A percentile compares a stretch with the other conserved stretches of the same genome.
Evolutionary conservation across 1,140 invertebrate species (phyloP).

Genomic region (Orussus abietinus): DNA sequence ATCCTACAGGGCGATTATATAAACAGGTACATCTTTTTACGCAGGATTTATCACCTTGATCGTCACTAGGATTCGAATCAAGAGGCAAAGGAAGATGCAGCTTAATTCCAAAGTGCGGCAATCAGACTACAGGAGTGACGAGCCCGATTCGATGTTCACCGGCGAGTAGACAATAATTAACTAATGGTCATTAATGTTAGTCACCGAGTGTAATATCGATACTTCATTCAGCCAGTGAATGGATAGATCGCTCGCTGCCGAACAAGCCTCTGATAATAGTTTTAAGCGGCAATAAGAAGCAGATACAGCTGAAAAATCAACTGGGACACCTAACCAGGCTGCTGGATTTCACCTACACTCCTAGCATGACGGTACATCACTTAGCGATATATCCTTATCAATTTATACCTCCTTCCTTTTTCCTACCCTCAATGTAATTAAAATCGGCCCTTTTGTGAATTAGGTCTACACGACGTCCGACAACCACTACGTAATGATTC

Average conservation of each 20-base stretch:
- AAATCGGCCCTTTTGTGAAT: too few species aligned
- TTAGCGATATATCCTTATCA: neutral
- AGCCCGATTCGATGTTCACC: constrained; percentile 21
- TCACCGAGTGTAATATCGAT: too few species aligned
- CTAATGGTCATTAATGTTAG: constrained; percentile 5
- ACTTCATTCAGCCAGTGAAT: constrained; percentile 55
- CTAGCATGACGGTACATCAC: constrained; percentile 18
- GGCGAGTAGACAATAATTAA: constrained; percentile 17
- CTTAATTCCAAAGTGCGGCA: constrained; percentile 12
- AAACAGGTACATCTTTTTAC: neutral
- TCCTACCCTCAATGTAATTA: too few species aligned
- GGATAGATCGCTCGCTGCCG: constrained; percentile 39
- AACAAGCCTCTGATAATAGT: constrained; percentile 47
- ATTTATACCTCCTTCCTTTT: too few species aligned
- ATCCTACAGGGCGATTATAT: neutral
- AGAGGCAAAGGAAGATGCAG: constrained; percentile 5
- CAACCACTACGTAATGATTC: constrained; percentile 52
- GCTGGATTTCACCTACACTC: constrained; percentile 33
- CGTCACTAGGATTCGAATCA: constrained; percentile 11
- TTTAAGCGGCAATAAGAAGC: constrained; percentile 31
- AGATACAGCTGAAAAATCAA: constrained; percentile 36
- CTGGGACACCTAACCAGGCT: constrained; percentile 38
- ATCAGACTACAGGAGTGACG: constrained; percentile 16
- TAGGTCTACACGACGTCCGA: constrained; percentile 44
- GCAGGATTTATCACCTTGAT: constrained; percentile 14